Evolutionary conservation across 1,140 invertebrate genomes (phyloP).

Genomic region (Cotesia vestalis): DNA sequence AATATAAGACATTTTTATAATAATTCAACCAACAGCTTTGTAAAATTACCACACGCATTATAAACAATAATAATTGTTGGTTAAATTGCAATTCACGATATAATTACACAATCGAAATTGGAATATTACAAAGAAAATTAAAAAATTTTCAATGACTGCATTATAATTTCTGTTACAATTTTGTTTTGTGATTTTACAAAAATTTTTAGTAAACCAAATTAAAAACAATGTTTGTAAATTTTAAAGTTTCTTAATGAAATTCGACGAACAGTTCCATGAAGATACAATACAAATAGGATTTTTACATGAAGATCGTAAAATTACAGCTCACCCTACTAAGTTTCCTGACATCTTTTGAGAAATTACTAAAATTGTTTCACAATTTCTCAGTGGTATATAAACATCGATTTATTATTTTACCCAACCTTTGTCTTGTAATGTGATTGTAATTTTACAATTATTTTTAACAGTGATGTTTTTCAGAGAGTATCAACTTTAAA

Average conservation of each 20-base stretch:
- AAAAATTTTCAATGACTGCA: no score
- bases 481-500: neutral
- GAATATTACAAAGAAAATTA: no score
- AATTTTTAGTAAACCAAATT: neutral
- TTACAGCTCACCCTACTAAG: neutral
- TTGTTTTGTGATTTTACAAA: neutral
- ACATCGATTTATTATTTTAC: conserved; percentile 16
- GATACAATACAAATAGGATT: neutral
- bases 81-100: no score
- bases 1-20: no score
- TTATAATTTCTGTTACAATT: no score
- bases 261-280: neutral
- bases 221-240: neutral
- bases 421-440: neutral
- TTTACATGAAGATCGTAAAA: neutral
- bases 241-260: neutral
- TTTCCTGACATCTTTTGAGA: neutral
- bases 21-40: no score
- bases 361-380: neutral
- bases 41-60: no score
- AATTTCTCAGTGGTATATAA: neutral
- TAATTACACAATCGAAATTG: no score
- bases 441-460: neutral
- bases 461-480: conserved; percentile 5
- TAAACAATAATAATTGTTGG: no score